Conservation (phyloP, 2,888 invertebrate genomes). For the Hanleya hanleyi region DNA sequence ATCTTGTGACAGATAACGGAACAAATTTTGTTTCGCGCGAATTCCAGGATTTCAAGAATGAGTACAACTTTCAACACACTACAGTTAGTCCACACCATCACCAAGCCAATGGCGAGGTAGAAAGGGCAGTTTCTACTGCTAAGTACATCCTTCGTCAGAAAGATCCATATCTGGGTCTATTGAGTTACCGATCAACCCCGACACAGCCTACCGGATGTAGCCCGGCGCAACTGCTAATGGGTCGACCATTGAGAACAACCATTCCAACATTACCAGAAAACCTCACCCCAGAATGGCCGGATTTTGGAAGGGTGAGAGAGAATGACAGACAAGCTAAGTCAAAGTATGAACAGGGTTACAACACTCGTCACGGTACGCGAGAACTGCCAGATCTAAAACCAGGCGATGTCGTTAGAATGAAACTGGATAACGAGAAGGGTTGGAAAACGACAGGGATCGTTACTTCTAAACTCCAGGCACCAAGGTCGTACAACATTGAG, state of each 20-base stretch:
- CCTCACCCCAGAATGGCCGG: neutral
- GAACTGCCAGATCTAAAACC: conserved; percentile 4
- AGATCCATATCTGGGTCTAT: conserved; percentile 8
- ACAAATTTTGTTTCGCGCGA: conserved; percentile 13
- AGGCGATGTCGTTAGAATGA: conserved; percentile 3
- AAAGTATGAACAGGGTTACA: conserved; percentile 2
- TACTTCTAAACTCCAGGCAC: neutral
- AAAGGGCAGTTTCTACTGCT: conserved; percentile 14
- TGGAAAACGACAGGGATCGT: conserved; percentile 2
- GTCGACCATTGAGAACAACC: neutral
- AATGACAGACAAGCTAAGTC: neutral
- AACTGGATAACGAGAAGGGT: conserved; percentile 13
- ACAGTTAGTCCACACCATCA: conserved; percentile 17
- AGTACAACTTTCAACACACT: conserved; percentile 7
- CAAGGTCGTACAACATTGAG: conserved; percentile 2
- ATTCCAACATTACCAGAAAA: neutral
- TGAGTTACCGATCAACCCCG: conserved; percentile 19
- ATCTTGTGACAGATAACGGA: conserved; percentile 22
- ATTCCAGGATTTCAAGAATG: conserved; percentile 8
- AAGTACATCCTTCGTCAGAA: conserved; percentile 22
- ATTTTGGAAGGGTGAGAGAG: neutral
- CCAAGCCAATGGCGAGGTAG: conserved; percentile 21
- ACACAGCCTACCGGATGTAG: conserved; percentile 7
- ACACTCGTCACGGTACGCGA: conserved; percentile 10
- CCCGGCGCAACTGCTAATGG: conserved; percentile 8